phyloP scores from a whole-genome alignment of 2,797 vertebrate genomes.

The Danio choprae region DNA sequence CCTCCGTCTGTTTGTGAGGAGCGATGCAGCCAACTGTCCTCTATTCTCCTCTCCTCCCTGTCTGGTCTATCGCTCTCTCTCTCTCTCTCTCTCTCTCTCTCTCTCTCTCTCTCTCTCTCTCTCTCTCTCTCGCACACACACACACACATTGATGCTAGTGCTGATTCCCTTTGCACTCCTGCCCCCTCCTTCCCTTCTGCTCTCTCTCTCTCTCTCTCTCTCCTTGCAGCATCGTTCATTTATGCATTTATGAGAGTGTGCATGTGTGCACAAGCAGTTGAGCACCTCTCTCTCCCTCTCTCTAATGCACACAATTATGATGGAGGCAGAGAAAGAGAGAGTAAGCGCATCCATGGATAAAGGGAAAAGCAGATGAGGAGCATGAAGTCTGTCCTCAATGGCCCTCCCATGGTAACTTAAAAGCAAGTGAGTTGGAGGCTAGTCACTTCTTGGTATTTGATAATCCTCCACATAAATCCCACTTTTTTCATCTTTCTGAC shows the following conservation, averaged over 20 bases:
- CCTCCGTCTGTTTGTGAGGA: slow-evolving; percentile 72
- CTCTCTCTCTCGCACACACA: slow-evolving; percentile 30
- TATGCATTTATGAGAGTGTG: slow-evolving; percentile 68
- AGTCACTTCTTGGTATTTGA: slow-evolving; percentile 37
- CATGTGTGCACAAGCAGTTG: slow-evolving; percentile 59
- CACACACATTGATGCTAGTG: slow-evolving; percentile 51
- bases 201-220: slow-evolving; percentile 19
- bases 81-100: slow-evolving; percentile 22
- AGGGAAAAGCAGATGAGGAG: slow-evolving; percentile 13
- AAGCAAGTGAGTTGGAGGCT: slow-evolving; percentile 54
- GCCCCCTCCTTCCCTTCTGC: slow-evolving; percentile 39
- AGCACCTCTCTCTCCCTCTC: slow-evolving; percentile 10
- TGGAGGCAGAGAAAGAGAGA: slow-evolving; percentile 27
- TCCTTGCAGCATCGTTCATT: slow-evolving; percentile 73
- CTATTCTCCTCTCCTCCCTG: slow-evolving; percentile 58
- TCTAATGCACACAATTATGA: slow-evolving; percentile 61
- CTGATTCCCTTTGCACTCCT: slow-evolving; percentile 56
- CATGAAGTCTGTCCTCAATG: slow-evolving; percentile 17
- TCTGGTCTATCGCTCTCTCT: slow-evolving; percentile 48
- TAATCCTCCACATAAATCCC: slow-evolving; percentile 42
- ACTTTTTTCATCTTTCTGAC: slow-evolving; percentile 23
- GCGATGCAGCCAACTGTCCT: slow-evolving; percentile 60
- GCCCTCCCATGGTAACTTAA: slow-evolving; percentile 49
- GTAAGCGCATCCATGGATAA: slow-evolving; percentile 27
- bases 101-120: slow-evolving; percentile 20